Conservation (phyloP, 2,113 vertebrate species). For the Galemys pyrenaicus region DNA sequence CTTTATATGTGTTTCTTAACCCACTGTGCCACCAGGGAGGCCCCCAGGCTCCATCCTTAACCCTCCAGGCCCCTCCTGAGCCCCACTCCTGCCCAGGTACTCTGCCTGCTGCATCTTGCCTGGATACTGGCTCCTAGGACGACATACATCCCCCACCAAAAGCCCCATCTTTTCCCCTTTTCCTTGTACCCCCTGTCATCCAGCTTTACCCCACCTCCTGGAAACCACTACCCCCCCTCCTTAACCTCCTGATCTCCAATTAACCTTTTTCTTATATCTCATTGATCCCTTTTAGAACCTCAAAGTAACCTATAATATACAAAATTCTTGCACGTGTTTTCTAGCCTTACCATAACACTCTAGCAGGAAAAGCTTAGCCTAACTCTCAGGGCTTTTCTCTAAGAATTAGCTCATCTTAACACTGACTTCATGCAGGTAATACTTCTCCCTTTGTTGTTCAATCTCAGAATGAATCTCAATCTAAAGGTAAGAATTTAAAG, state of each 20-base stretch:
- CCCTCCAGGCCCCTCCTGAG: not conserved
- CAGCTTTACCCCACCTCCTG: not conserved
- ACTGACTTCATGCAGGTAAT: not conserved
- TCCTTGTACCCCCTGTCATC: too few relatives aligned
- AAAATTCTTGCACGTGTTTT: not conserved
- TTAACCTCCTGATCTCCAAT: not conserved
- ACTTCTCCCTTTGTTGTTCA: not conserved
- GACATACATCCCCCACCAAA: not conserved
- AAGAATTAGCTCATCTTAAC: not conserved
- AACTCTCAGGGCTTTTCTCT: not conserved
- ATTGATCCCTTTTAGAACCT: not conserved
- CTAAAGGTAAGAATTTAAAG: not conserved
- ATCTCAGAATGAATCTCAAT: not conserved
- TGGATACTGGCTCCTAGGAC: not conserved
- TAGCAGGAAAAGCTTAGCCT: not conserved
- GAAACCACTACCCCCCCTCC: too few relatives aligned
- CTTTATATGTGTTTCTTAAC: too few relatives aligned
- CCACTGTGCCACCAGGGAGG: too few relatives aligned
- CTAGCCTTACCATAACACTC: not conserved
- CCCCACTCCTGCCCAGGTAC: too few relatives aligned
- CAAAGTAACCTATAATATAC: not conserved
- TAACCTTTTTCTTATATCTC: not conserved
- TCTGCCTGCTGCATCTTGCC: not conserved
- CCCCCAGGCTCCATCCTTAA: not conserved
- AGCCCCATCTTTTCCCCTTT: not conserved